A percentile compares a stretch with the other conserved stretches of the same genome.
Evolutionary conservation across 30 jellyfish, hydroid and myxozoan genomes (phyloP).

Genomic region (Aurelia aurita complex sp. Pacific): DNA sequence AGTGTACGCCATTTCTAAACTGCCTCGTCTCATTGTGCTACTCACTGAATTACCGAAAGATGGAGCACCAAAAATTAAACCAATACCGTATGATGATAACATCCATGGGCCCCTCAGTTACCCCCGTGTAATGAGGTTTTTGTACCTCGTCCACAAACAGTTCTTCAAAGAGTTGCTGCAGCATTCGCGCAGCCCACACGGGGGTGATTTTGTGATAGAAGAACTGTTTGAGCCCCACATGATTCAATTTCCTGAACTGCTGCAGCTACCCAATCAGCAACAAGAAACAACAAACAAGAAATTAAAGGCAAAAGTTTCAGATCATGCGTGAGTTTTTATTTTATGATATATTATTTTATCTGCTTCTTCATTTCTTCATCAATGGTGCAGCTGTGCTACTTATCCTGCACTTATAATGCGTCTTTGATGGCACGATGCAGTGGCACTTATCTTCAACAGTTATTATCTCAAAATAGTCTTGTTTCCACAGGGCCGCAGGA

Average conservation of each 20-base stretch:
- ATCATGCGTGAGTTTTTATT: too few relatives aligned
- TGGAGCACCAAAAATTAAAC: slow-evolving; percentile 61
- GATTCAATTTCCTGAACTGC: slow-evolving; percentile 55
- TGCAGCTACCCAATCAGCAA: slow-evolving; percentile 20
- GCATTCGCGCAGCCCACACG: slow-evolving; percentile 23
- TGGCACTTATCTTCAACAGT: too few relatives aligned
- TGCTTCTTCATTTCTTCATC: too few relatives aligned
- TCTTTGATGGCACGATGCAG: too few relatives aligned
- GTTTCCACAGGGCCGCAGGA: too few relatives aligned
- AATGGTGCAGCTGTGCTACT: too few relatives aligned
- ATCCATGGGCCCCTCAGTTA: slow-evolving; percentile 52
- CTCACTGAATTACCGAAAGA: slow-evolving; percentile 46
- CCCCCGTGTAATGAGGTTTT: slow-evolving; percentile 63
- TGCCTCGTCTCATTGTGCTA: slow-evolving; percentile 56
- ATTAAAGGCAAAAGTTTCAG: not conserved
- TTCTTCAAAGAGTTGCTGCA: slow-evolving; percentile 51
- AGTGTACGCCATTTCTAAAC: slow-evolving; percentile 37
- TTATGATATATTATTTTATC: too few relatives aligned
- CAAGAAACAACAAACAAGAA: not conserved
- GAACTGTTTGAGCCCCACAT: slow-evolving; percentile 66
- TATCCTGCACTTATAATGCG: too few relatives aligned
- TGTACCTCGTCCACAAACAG: slow-evolving; percentile 59
- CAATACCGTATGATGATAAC: slow-evolving; percentile 40
- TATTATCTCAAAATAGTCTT: too few relatives aligned
- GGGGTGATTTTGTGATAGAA: slow-evolving; percentile 50